Base-by-base conservation (phyloP, 1,140 invertebrate genomes). In the Drosophila seguyi region DNA sequence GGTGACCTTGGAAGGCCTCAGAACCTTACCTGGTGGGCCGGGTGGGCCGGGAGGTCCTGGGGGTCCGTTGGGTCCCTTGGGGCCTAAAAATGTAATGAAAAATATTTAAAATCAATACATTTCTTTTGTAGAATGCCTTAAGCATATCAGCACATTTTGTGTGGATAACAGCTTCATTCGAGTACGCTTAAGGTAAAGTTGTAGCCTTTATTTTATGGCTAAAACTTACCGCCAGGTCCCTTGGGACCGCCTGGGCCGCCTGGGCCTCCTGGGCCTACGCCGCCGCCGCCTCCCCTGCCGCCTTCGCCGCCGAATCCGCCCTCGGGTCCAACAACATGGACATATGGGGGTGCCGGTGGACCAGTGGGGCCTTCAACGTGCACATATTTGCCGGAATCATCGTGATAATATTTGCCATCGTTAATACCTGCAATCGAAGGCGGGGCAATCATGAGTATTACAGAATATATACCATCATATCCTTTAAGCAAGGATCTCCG, bases 361-460 rank as follows among this genome's bases (percentile, higher is more conserved):
- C 94, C 93, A 60, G 91, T 93, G 31, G 91, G 91, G 71, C 91
- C 91, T 92, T 92, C 91, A 87, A 92, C 61, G 71, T 93, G 94
- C 13, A 91, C 93, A 88, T 94, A 94, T 91, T 92, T 93, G 47
- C 94, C 93, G 72, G 94, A 93, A 84, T 94, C 93, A 50, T 93
- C 93, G 13, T 93, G 94, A 76, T 93, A 75, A 79, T 94, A 94
- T 91, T 93, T 94, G 16, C 93, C 93, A 75, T 91, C 74, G 45
- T 74, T 72, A 76, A 85, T 71, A 81, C 69, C 91, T 92, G 34
- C 10, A 25, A 14, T 3, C 4, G 6, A 27, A 14, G n/a, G 1
- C 1, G 16, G 36, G 4, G 0, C 4, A 41, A 13, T 1, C 13
- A 22, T 69, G n/a, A 69, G 61, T 69, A 59, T 44, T 57, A n/a